Evolutionary conservation across 2,888 invertebrate species (phyloP).

Genomic region (Drosophila siamana): DNA sequence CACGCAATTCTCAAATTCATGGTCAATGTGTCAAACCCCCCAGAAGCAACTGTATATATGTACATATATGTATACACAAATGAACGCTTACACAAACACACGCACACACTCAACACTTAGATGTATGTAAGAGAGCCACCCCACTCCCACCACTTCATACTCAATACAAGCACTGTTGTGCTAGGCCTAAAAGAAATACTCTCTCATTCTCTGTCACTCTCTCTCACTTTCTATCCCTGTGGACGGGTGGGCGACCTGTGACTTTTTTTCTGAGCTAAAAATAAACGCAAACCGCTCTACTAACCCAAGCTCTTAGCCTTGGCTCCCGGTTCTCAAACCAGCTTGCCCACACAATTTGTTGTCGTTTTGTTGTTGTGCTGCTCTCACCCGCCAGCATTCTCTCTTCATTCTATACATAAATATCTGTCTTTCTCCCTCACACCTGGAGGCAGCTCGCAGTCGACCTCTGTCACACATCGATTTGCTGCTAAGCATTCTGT

Average conservation of each 20-base stretch:
- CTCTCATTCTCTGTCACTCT: constrained; percentile 2
- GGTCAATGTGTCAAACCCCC: constrained; percentile 77
- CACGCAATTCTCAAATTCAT: constrained; percentile 62
- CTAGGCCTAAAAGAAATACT: constrained; percentile 57
- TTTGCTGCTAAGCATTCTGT: constrained; percentile 26
- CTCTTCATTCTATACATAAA: constrained; percentile 5
- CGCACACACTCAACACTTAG: background rate
- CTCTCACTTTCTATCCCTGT: constrained; percentile 1
- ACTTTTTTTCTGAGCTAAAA: constrained; percentile 59
- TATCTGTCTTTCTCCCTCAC: background rate
- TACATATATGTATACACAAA: too few species aligned
- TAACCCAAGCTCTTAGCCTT: constrained; percentile 15
- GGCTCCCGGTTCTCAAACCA: constrained; percentile 8
- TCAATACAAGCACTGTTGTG: constrained; percentile 70
- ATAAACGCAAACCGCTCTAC: constrained; percentile 40
- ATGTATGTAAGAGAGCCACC: constrained; percentile 4
- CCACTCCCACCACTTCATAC: constrained; percentile 32
- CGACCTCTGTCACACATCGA: constrained; percentile 29
- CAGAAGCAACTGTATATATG: constrained; percentile 19
- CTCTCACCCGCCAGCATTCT: constrained; percentile 3
- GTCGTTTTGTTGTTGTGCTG: constrained; percentile 35
- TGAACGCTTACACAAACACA: background rate
- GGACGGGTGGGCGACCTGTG: constrained; percentile 14
- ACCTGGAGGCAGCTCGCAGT: background rate
- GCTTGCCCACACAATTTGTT: constrained; percentile 42